These are phyloP conservation scores for Cylloceria caligata DNA, from an alignment of 2,888 invertebrate species.

Conservation along the genomic window DNA sequence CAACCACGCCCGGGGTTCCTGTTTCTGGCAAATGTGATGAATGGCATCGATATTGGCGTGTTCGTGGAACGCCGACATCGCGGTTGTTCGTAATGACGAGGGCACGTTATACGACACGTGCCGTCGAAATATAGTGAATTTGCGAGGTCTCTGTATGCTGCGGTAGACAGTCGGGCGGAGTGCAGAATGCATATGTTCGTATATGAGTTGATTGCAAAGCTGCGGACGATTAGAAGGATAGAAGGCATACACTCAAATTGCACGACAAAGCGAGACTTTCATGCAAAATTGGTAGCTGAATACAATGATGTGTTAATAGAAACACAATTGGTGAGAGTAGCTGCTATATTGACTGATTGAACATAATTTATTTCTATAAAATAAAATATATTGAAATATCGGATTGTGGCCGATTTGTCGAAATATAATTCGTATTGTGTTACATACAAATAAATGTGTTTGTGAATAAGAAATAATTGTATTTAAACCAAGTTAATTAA, in stretches of 20 bases:
- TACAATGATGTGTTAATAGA: not conserved
- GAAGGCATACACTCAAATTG: conserved; percentile 69
- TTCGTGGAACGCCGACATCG: conserved; percentile 49
- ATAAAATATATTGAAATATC: too few relatives aligned
- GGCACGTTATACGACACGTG: conserved; percentile 8
- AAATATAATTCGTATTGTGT: too few relatives aligned
- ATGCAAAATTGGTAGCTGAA: not conserved
- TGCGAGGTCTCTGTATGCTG: conserved; percentile 12
- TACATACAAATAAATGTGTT: not conserved
- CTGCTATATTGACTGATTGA: too few relatives aligned
- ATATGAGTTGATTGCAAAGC: conserved; percentile 25
- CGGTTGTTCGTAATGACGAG: conserved; percentile 25
- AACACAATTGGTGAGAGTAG: too few relatives aligned
- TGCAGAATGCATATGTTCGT: conserved; percentile 1
- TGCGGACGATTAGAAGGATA: not conserved
- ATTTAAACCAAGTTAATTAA: not conserved
- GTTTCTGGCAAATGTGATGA: conserved; percentile 39
- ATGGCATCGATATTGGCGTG: conserved; percentile 50
- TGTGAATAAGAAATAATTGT: not conserved
- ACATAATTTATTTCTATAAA: too few relatives aligned
- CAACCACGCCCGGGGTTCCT: conserved; percentile 31
- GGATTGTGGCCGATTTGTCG: too few relatives aligned
- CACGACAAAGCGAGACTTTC: conserved; percentile 38
- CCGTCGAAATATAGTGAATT: conserved; percentile 17
- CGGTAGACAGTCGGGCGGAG: not conserved